phyloP scores from a whole-genome alignment of 2,888 invertebrate species.

The Aporophyla nigra region DNA sequence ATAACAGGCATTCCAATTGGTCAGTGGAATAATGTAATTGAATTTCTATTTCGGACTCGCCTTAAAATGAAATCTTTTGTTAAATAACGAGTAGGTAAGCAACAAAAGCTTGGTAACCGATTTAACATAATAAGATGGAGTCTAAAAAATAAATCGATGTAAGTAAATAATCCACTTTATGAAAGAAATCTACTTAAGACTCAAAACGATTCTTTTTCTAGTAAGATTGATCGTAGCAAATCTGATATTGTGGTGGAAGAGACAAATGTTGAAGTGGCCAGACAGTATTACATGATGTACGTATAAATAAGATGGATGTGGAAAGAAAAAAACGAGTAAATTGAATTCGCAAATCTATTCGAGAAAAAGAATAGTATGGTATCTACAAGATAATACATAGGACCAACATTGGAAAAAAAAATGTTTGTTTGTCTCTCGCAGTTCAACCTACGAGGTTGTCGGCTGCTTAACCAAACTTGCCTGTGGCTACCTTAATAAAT shows the following conservation, averaged over 20 bases:
- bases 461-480: too few relatives aligned
- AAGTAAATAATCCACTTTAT: conserved; percentile 28
- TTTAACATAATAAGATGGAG: conserved; percentile 35
- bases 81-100: conserved; percentile 36
- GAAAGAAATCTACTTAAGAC: conserved; percentile 26
- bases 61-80: conserved; percentile 36
- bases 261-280: not conserved
- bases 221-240: conserved; percentile 31
- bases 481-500: too few relatives aligned
- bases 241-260: conserved; percentile 14
- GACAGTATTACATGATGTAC: conserved; percentile 20
- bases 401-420: not conserved
- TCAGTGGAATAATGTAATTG: conserved; percentile 25
- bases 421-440: too few relatives aligned
- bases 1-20: conserved; percentile 40
- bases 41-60: conserved; percentile 27
- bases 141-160: conserved; percentile 30
- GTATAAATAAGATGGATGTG: conserved; percentile 5
- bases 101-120: conserved; percentile 30
- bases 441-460: too few relatives aligned
- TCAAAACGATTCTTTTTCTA: conserved; percentile 6
- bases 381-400: not conserved
- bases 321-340: not conserved
- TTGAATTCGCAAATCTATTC: not conserved
- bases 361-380: not conserved